Conservation (phyloP, 2,797 vertebrate genomes). For the Antennarius maculatus region DNA sequence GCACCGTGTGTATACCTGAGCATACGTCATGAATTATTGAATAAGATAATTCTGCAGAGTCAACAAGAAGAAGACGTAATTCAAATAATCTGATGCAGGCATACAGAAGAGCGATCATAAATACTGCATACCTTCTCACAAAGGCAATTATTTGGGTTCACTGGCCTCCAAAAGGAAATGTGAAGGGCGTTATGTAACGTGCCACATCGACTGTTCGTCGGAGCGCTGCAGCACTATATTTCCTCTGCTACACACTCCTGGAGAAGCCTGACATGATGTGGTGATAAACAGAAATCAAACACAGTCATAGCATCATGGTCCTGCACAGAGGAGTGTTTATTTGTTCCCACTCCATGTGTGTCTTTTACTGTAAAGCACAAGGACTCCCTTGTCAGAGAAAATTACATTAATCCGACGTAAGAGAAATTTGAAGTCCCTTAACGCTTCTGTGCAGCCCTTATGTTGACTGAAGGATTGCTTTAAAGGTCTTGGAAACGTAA, state of each 20-base stretch:
- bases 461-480: conserved; percentile 29
- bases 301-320: conserved; percentile 1
- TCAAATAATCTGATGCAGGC: conserved; percentile 28
- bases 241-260: conserved; percentile 2
- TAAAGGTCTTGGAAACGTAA: conserved; percentile 18
- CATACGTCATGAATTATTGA: conserved; percentile 49
- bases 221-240: background rate
- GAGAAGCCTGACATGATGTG: conserved; percentile 20
- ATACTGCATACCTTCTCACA: conserved; percentile 4
- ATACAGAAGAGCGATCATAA: background rate
- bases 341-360: conserved; percentile 14
- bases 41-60: conserved; percentile 12
- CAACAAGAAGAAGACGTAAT: conserved; percentile 22
- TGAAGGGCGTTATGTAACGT: conserved; percentile 1
- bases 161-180: background rate
- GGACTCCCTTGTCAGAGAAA: conserved; percentile 52
- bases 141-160: conserved; percentile 10
- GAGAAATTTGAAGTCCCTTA: conserved; percentile 29
- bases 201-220: background rate
- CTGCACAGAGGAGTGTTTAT: background rate
- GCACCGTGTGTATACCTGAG: conserved; percentile 9
- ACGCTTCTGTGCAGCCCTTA: conserved; percentile 26
- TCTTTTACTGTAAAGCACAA: conserved; percentile 38
- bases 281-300: conserved; percentile 28
- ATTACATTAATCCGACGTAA: conserved; percentile 54